Base-by-base conservation (phyloP, 2,888 invertebrate genomes). In the Galerucella calmariensis region DNA sequence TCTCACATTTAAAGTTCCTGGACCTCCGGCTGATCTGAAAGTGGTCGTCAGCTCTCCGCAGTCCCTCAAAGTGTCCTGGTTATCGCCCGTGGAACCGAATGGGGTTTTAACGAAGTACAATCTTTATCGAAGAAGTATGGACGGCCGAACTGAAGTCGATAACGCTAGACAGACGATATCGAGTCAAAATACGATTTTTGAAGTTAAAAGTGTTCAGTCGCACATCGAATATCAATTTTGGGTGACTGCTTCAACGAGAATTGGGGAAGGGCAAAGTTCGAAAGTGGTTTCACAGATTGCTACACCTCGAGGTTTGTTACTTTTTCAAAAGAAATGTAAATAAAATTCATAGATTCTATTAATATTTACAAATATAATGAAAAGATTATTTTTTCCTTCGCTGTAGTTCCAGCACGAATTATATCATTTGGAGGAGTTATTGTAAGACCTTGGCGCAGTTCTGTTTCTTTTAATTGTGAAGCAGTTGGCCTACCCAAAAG, bases 151-250 rank as follows among this genome's bases (percentile, higher is more conserved):
- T 80, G 93, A 93, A 84, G 84, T 93, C 16, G 92, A 93, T 82
- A 92, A 93, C 79, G 91, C 91, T 65, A 93, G 93, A 82, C 89
- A 91, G 77, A 91, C 90, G 35, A 87, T 93, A 69, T 91, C 92
- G 2, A 90, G 91, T 2, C 91, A 91, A 78, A 91, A 92, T 80
- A 90, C 90, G 2, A 90, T 89, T 74, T 93, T 91, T 81, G 93
- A 93, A 84, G 91, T 92, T 2, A 93, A 92, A 81, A 90, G 90
- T 62, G 88, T 94, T 44, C 92, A 92, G 83, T 90, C 91, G 10
- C 92, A 92, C 77, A 91, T 92, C 70, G 93, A 93, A 82, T 94
- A 94, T 84, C 93, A 94, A 83, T 94, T 94, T 85, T 93, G 94
- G 92, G 92, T 95, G 27, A 93, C 94, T 0, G 94, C 94, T 1